These are phyloP conservation scores for Drosophila novamexicana DNA, from an alignment of 1,140 invertebrate genomes.

Conservation along the genomic window DNA sequence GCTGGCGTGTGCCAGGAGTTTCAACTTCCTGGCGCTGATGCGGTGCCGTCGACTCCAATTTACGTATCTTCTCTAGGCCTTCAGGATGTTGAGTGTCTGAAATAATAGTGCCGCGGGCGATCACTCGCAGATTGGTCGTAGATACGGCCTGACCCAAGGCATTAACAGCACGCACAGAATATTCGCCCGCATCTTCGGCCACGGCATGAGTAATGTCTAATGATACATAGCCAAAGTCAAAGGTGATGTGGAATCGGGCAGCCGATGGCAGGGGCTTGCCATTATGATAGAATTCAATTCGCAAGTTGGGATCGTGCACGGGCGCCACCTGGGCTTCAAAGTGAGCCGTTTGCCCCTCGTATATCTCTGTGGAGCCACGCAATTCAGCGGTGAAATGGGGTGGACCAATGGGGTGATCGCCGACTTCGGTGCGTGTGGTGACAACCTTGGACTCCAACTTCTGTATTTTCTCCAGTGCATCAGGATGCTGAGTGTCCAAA, in stretches of 20 bases:
- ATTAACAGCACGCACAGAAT: slow-evolving; percentile 95
- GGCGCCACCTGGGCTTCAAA: slow-evolving; percentile 97
- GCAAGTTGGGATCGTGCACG: slow-evolving; percentile 94
- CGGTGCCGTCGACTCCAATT: slow-evolving; percentile 93
- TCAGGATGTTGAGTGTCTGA: slow-evolving; percentile 97
- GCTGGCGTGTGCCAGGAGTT: slow-evolving; percentile 93
- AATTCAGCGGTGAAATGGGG: slow-evolving; percentile 94
- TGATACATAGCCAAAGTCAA: slow-evolving; percentile 97
- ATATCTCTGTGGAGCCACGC: slow-evolving; percentile 92
- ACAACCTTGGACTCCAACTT: slow-evolving; percentile 93
- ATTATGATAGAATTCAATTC: slow-evolving; percentile 96
- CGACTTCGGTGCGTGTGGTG: slow-evolving; percentile 91
- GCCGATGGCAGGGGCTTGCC: slow-evolving; percentile 94
- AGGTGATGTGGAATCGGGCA: slow-evolving; percentile 95
- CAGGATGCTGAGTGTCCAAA: slow-evolving; percentile 96
- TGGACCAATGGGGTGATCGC: slow-evolving; percentile 90
- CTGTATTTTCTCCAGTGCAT: slow-evolving; percentile 95
- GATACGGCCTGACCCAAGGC: slow-evolving; percentile 94
- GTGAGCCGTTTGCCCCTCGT: slow-evolving; percentile 94
- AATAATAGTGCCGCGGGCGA: slow-evolving; percentile 95
- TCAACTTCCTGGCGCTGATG: slow-evolving; percentile 91
- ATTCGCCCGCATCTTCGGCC: slow-evolving; percentile 97
- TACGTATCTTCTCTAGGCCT: slow-evolving; percentile 96
- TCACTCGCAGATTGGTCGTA: slow-evolving; percentile 91
- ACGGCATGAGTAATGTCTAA: slow-evolving; percentile 95